A percentile compares a stretch with the other conserved stretches of the same genome.
Evolutionary conservation across 2,113 vertebrate species (phyloP).

Genomic region (Addax nasomaculatus): DNA sequence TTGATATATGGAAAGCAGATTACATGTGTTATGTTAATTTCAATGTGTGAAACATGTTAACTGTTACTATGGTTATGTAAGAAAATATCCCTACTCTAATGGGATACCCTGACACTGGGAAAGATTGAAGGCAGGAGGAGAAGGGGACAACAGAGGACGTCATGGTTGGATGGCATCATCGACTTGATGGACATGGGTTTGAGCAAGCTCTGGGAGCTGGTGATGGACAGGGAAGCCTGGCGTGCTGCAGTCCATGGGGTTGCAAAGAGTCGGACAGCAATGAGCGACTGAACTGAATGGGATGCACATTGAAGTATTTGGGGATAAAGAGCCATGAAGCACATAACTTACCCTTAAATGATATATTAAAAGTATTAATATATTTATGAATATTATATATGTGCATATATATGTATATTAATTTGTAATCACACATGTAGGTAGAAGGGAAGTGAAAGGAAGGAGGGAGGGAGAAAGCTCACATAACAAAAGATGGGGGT

Average conservation of each 20-base stretch:
- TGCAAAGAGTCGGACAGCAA: background rate
- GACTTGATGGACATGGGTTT: background rate
- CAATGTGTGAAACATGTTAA: slow-evolving; percentile 8
- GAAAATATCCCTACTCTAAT: background rate
- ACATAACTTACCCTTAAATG: background rate
- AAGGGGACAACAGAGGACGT: background rate
- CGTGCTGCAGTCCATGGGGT: background rate
- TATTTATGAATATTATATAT: background rate
- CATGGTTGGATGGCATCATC: background rate
- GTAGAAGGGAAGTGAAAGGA: background rate
- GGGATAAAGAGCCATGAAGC: background rate
- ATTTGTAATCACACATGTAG: background rate
- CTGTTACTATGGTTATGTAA: background rate
- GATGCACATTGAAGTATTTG: slow-evolving; percentile 1
- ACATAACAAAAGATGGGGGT: background rate
- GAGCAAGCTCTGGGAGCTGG: background rate
- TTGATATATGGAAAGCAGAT: background rate
- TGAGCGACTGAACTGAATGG: background rate
- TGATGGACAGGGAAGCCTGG: background rate
- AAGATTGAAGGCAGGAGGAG: background rate
- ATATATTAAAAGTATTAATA: slow-evolving; percentile 9
- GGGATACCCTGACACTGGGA: background rate
- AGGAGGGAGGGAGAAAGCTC: background rate
- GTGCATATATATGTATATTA: background rate
- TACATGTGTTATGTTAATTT: background rate